Evolutionary conservation across 2,888 invertebrate genomes (phyloP).

Genomic region (Oligia latruncula): DNA sequence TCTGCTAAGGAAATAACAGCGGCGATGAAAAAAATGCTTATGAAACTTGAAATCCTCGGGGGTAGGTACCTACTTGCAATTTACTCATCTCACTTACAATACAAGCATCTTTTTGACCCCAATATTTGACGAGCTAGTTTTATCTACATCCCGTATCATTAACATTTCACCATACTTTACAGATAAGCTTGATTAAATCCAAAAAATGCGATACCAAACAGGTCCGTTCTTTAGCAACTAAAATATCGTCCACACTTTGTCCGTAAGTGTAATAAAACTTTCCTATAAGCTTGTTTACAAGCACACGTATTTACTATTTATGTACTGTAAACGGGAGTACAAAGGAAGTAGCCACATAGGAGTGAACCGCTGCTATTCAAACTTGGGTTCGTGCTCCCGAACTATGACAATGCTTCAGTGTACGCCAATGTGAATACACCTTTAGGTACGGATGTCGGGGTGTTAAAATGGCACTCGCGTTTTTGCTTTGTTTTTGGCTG

Average conservation of each 20-base stretch:
- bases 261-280: constrained; percentile 78
- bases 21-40: not conserved
- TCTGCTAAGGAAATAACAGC: not conserved
- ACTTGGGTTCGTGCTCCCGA: constrained; percentile 77
- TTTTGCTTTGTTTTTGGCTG: constrained; percentile 27
- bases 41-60: not conserved
- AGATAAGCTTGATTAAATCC: constrained; percentile 3
- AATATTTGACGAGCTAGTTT: not conserved
- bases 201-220: constrained; percentile 22
- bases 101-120: not conserved
- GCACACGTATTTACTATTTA: constrained; percentile 83
- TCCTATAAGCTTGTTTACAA: constrained; percentile 82
- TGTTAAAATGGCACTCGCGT: constrained; percentile 74
- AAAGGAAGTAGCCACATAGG: constrained; percentile 82
- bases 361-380: constrained; percentile 78
- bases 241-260: constrained; percentile 64
- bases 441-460: constrained; percentile 76
- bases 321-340: constrained; percentile 81
- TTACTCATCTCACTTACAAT: not conserved
- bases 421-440: constrained; percentile 84
- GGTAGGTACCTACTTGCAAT: not conserved
- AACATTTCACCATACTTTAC: not conserved
- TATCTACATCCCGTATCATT: not conserved
- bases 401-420: constrained; percentile 87
- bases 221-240: constrained; percentile 42